Conservation (phyloP, 2,113 vertebrate genomes). For the Sceloporus tristichus region DNA sequence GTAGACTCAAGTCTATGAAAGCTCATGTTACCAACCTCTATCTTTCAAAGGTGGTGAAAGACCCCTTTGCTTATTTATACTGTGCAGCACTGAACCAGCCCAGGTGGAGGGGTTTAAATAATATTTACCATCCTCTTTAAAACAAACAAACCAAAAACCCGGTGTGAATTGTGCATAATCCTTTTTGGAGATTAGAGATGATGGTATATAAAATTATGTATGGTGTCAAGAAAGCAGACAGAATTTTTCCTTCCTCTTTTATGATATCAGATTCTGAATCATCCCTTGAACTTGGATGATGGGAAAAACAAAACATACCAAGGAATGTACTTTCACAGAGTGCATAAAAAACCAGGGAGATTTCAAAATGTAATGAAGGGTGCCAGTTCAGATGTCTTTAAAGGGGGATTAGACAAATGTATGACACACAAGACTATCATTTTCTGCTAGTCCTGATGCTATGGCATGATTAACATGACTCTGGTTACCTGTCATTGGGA, state of each 20-base stretch:
- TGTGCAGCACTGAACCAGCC: neutral
- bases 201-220: neutral
- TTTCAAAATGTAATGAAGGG: no score
- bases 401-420: neutral
- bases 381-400: neutral
- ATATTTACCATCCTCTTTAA: neutral
- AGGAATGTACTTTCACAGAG: neutral
- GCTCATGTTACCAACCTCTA: no score
- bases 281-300: neutral
- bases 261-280: neutral
- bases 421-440: neutral
- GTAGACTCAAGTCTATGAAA: no score
- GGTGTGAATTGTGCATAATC: neutral
- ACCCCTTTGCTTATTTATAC: no score
- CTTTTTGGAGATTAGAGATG: neutral
- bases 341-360: neutral
- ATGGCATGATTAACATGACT: neutral
- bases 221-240: neutral
- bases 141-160: neutral
- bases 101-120: neutral
- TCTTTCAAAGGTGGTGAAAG: no score
- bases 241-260: neutral
- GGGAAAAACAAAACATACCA: no score
- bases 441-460: neutral
- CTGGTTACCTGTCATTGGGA: neutral